Base-by-base conservation (phyloP, 2,888 invertebrate species). In the Meiosimyza platycephala region DNA sequence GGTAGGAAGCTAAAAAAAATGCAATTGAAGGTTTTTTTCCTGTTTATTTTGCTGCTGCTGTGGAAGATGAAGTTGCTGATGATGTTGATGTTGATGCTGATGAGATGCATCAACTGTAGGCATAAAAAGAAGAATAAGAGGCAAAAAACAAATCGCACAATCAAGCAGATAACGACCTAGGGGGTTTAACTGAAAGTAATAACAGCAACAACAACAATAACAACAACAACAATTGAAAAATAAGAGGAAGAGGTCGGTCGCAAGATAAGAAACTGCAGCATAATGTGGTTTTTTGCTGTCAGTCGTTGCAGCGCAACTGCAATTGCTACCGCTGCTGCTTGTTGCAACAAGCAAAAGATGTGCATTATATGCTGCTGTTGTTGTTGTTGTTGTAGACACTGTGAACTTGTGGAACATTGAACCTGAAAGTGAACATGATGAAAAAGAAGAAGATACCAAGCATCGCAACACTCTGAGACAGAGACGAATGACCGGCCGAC, bases 401-500 rank as follows among this genome's bases (percentile, higher is more conserved):
- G 11, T 47, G 59, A 52, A 47, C 60, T 51, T 66, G 64, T 13
- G 55, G 71, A 40, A 60, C 74, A 59, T 74, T 72, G 74, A 74
- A 72, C 74, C 68, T 72, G 74, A 72, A 74, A 65, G 48, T 52
- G 52, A 72, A 59, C 50, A 69, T 57, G 33, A 13, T 65, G 65
- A 65, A 51, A 48, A 52, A 13, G 65, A 65, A 16, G 52, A 65
- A n/a, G 57, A 33, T 40, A 5, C 54, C 76, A 77, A 63, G 66
- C 72, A 40, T 28, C 28, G 3, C 28, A 40, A 71, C 22, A 64
- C 57, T 13, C 15, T 15, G 47, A 65, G 64, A 51, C 62, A 66
- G 66, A 67, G 66, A 75, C 65, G 66, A 66, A 62, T 52, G 72
- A 69, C 69, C 64, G 65, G 68, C 65, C 69, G 54, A 66, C 72